These are phyloP conservation scores for Acropternis orthonyx DNA, from an alignment of 2,797 vertebrate species.

Conservation along the genomic window DNA sequence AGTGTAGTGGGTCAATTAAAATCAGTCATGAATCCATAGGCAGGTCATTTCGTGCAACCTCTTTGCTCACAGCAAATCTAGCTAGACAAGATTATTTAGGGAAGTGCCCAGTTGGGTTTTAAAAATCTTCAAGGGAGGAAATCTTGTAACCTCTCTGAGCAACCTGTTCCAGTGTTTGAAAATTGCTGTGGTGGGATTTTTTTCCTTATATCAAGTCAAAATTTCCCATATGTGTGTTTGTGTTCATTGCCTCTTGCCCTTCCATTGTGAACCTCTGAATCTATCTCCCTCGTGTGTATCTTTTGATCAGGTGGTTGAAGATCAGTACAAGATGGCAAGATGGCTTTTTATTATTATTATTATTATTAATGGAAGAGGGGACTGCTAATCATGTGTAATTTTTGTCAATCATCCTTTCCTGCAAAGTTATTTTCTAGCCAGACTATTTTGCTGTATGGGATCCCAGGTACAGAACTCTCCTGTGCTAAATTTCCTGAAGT, in stretches of 20 bases:
- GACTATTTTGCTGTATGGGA: not conserved
- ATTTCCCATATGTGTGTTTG: not conserved
- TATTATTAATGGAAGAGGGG: no score
- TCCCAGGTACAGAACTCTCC: not conserved
- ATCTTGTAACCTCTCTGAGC: not conserved
- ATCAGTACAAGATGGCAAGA: no score
- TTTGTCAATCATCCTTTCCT: not conserved
- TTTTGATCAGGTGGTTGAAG: not conserved
- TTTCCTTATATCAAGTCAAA: not conserved
- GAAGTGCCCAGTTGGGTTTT: not conserved
- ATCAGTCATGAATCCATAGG: not conserved
- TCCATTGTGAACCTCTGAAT: accelerated
- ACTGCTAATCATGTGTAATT: not conserved
- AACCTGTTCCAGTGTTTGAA: not conserved
- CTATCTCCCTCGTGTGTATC: not conserved
- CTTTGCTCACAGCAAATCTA: not conserved
- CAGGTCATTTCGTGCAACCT: accelerated
- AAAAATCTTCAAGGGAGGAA: not conserved
- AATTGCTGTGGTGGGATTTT: accelerated
- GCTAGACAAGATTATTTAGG: not conserved
- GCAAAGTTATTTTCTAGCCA: not conserved
- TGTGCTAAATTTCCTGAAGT: not conserved
- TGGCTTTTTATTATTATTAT: no score
- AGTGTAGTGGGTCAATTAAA: not conserved
- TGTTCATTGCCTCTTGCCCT: not conserved